A percentile compares a stretch with the other conserved stretches of the same genome.
These are phyloP conservation scores for Pachydiplax longipennis DNA, from an alignment of 2,888 invertebrate genomes.

Conservation along the genomic window DNA sequence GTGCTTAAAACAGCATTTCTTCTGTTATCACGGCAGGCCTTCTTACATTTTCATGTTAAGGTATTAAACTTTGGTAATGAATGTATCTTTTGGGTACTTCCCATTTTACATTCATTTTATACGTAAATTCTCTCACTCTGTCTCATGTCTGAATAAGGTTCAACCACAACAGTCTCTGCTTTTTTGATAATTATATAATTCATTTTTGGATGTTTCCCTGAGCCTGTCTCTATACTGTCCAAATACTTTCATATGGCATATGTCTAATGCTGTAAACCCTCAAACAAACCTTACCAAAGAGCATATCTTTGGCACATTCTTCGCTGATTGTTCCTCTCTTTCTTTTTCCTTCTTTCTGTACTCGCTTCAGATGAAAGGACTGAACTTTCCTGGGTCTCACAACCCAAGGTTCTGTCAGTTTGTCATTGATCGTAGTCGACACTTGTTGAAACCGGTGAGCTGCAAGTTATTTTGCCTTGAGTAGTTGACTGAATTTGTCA, in stretches of 20 bases:
- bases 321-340: constrained; percentile 43
- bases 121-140: not conserved
- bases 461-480: constrained; percentile 27
- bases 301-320: not conserved
- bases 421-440: constrained; percentile 95
- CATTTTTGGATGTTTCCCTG: not conserved
- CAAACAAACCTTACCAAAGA: not conserved
- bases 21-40: not conserved
- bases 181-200: not conserved
- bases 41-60: not conserved
- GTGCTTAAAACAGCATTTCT: not conserved
- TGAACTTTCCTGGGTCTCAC: constrained; percentile 95
- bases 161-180: not conserved
- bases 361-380: constrained; percentile 83
- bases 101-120: not conserved
- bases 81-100: not conserved
- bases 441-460: constrained; percentile 96
- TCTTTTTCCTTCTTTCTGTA: constrained; percentile 51
- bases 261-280: not conserved
- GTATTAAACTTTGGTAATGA: not conserved
- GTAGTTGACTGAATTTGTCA: constrained; percentile 32
- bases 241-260: not conserved
- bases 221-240: not conserved
- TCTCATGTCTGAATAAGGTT: not conserved
- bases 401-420: constrained; percentile 94